phyloP scores from a whole-genome alignment of 2,113 vertebrate genomes.

The Mormoops blainvillei region DNA sequence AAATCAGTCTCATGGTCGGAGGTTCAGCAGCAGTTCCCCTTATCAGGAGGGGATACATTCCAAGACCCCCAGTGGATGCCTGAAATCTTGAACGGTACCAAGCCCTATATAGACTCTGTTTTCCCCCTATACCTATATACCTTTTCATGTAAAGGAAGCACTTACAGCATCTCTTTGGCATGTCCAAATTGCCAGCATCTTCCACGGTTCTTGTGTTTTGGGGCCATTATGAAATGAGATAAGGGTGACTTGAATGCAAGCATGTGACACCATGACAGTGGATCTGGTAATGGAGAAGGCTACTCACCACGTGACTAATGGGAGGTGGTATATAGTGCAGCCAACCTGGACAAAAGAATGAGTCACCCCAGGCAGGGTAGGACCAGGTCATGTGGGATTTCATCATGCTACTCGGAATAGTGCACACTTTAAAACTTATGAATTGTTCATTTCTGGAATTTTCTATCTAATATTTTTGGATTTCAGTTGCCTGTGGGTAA shows the following conservation, averaged over 20 bases:
- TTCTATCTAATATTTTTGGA: not conserved
- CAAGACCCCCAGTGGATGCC: not conserved
- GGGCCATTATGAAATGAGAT: not conserved
- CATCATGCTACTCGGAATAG: not conserved
- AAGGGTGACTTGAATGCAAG: not conserved
- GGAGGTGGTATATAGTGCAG: no score
- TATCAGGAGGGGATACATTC: not conserved
- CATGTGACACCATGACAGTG: not conserved
- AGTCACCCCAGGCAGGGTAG: not conserved
- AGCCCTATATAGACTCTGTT: no score
- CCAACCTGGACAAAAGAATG: accelerated
- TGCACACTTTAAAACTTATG: not conserved
- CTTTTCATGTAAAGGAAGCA: not conserved
- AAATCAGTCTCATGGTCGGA: not conserved
- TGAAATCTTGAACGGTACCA: no score
- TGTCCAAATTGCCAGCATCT: not conserved
- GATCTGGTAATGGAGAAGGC: not conserved
- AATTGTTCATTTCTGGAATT: not conserved
- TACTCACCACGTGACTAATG: not conserved
- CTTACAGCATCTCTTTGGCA: not conserved
- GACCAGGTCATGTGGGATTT: not conserved
- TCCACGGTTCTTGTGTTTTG: not conserved
- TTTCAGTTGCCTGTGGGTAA: not conserved
- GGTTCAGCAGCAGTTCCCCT: not conserved
- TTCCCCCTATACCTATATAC: no score